Evolutionary conservation across 2,888 invertebrate species (phyloP).

Genomic region (Augochlorella aurata): DNA sequence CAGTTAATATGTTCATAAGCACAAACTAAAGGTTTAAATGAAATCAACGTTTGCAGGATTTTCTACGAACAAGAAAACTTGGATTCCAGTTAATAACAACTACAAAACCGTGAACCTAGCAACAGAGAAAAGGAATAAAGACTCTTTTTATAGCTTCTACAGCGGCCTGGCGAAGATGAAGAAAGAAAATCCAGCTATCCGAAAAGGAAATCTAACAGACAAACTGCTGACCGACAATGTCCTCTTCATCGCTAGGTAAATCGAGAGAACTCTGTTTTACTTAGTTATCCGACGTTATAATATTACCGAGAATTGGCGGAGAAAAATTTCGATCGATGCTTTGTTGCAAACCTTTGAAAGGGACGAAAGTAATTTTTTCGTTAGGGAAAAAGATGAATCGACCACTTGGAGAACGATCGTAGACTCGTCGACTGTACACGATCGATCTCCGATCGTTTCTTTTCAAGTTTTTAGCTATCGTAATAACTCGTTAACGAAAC

Average conservation of each 20-base stretch:
- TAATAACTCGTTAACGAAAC: too few relatives aligned
- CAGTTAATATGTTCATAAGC: too few relatives aligned
- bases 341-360: too few relatives aligned
- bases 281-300: neutral
- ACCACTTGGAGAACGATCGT: too few relatives aligned
- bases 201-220: slow-evolving; percentile 84
- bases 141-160: slow-evolving; percentile 86
- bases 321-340: too few relatives aligned
- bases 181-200: slow-evolving; percentile 82
- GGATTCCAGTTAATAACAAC: slow-evolving; percentile 88
- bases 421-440: too few relatives aligned
- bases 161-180: slow-evolving; percentile 84
- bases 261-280: too few relatives aligned
- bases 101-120: slow-evolving; percentile 85
- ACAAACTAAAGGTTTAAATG: neutral
- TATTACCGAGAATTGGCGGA: too few relatives aligned
- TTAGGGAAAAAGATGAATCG: too few relatives aligned
- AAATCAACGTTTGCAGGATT: slow-evolving; percentile 65
- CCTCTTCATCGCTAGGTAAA: slow-evolving; percentile 81
- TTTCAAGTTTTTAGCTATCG: too few relatives aligned
- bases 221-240: slow-evolving; percentile 83
- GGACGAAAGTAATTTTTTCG: too few relatives aligned
- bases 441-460: too few relatives aligned
- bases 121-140: slow-evolving; percentile 83
- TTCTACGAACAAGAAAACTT: slow-evolving; percentile 84